phyloP scores from a whole-genome alignment of 2,888 invertebrate genomes.

The Sepiola atlantica region DNA sequence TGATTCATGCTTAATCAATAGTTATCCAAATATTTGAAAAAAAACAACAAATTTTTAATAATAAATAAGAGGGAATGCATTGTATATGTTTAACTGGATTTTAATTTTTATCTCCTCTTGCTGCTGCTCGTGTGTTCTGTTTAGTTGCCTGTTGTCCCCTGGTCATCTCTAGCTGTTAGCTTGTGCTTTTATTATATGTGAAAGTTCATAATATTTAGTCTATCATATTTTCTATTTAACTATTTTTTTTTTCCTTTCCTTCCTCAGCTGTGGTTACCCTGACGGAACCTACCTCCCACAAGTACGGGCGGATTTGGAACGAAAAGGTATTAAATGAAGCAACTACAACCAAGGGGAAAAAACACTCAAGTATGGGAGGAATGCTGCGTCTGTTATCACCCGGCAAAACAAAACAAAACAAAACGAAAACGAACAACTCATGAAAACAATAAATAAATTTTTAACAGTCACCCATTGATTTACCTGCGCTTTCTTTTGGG shows the following conservation, averaged over 20 bases:
- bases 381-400: neutral
- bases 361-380: neutral
- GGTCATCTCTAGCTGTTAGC: too few species aligned
- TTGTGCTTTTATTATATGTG: too few species aligned
- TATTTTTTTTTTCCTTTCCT: neutral
- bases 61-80: neutral
- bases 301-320: slow-evolving; percentile 55
- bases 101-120: neutral
- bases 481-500: neutral
- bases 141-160: too few species aligned
- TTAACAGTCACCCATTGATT: neutral
- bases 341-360: neutral
- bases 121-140: neutral
- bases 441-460: neutral
- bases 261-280: slow-evolving; percentile 57
- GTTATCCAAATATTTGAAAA: neutral
- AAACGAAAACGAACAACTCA: neutral
- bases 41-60: neutral
- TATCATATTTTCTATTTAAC: neutral
- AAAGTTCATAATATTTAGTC: neutral
- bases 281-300: slow-evolving; percentile 54
- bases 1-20: neutral
- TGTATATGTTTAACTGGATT: too few species aligned
- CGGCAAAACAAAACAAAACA: neutral
- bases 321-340: slow-evolving; percentile 52